Evolutionary conservation across 2,888 invertebrate species (phyloP).

Genomic region (Acleris sparsana): DNA sequence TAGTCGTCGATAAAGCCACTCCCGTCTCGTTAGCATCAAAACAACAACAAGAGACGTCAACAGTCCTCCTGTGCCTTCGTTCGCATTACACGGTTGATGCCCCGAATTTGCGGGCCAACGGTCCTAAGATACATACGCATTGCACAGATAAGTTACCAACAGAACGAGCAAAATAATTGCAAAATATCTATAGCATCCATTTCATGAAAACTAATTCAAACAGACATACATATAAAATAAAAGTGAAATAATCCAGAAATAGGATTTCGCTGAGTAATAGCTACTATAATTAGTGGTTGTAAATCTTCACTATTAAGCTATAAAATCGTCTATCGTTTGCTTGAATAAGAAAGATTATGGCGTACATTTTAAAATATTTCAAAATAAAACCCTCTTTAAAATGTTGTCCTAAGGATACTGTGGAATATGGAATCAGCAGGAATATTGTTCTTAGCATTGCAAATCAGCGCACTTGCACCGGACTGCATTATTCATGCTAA

Average conservation of each 20-base stretch:
- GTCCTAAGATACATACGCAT: conserved; percentile 26
- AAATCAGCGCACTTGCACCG: conserved; percentile 13
- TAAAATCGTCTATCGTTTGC: no score
- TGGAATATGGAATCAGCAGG: not conserved
- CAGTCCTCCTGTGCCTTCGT: conserved; percentile 10
- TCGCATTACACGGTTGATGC: conserved; percentile 33
- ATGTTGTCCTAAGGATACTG: not conserved
- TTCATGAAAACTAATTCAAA: not conserved
- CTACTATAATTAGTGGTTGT: no score
- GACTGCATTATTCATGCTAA: conserved; percentile 29
- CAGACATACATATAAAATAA: no score
- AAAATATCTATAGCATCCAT: not conserved
- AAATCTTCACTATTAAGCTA: no score
- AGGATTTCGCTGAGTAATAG: no score
- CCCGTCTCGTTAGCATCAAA: conserved; percentile 1
- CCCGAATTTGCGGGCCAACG: conserved; percentile 29
- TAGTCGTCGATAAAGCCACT: not conserved
- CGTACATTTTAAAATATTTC: no score
- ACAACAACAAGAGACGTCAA: conserved; percentile 16
- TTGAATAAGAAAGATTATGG: no score
- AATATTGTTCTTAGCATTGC: not conserved
- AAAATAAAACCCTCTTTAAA: not conserved
- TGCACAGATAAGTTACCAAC: conserved; percentile 12
- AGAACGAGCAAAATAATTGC: not conserved
- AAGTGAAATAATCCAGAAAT: no score